These are phyloP conservation scores for Acomys russatus DNA, from an alignment of 2,797 vertebrate genomes.

Conservation along the genomic window DNA sequence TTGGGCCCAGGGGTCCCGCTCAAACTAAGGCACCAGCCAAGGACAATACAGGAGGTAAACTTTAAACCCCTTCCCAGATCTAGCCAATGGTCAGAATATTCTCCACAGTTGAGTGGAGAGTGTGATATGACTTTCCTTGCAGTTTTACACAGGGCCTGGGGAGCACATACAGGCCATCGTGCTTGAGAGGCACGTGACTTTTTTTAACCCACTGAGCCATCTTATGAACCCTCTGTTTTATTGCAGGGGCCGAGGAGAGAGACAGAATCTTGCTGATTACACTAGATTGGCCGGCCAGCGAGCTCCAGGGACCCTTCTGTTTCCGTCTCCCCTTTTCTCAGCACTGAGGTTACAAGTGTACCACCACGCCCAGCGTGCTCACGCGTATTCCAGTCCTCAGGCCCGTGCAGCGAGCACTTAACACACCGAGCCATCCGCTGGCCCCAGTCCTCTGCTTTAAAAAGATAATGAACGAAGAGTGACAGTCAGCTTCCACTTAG, in stretches of 20 bases:
- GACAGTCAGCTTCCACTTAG: constrained; percentile 54
- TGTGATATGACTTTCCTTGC: too few species aligned
- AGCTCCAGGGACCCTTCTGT: not conserved
- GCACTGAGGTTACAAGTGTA: not conserved
- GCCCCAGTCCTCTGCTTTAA: not conserved
- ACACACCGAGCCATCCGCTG: not conserved
- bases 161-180: not conserved
- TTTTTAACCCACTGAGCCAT: not conserved
- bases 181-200: not conserved
- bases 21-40: too few species aligned
- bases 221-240: not conserved
- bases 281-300: not conserved
- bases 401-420: not conserved
- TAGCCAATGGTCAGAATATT: too few species aligned
- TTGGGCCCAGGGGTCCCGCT: too few species aligned
- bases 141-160: not conserved
- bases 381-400: not conserved
- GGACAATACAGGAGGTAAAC: too few species aligned
- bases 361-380: not conserved
- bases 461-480: not conserved
- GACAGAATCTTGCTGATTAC: not conserved
- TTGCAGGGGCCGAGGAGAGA: not conserved
- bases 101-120: too few species aligned
- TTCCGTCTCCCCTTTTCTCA: not conserved
- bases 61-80: too few species aligned